phyloP scores from a whole-genome alignment of 1,140 invertebrate species.

The Steinernema khuongi region DNA sequence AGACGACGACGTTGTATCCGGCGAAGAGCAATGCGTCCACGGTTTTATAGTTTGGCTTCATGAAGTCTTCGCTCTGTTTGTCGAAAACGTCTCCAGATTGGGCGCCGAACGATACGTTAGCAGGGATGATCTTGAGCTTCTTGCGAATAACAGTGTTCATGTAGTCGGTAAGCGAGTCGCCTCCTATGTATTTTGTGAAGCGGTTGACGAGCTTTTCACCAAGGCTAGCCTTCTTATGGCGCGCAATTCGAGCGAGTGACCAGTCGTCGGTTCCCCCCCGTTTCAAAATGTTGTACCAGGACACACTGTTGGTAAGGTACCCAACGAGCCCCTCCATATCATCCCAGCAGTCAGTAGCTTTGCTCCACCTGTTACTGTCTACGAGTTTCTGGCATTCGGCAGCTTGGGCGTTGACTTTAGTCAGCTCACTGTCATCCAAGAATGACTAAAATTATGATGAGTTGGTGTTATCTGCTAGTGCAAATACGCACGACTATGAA shows the following conservation, averaged over 20 bases:
- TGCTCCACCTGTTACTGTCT: conserved; percentile 61
- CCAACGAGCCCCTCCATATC: conserved; percentile 65
- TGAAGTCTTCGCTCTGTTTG: conserved; percentile 59
- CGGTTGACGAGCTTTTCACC: conserved; percentile 26
- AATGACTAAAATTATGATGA: conserved; percentile 60
- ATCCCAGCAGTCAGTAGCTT: conserved; percentile 68
- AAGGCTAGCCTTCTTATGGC: not conserved
- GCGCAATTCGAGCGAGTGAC: conserved; percentile 24
- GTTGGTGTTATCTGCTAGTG: not conserved
- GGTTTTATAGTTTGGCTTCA: conserved; percentile 57
- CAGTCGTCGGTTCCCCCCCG: conserved; percentile 33
- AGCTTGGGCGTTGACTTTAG: conserved; percentile 57
- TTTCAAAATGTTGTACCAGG: conserved; percentile 74
- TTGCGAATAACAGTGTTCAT: conserved; percentile 59
- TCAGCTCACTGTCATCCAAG: conserved; percentile 61
- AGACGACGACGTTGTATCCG: conserved; percentile 57
- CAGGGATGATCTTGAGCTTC: conserved; percentile 59
- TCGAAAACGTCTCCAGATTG: conserved; percentile 59
- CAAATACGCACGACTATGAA: conserved; percentile 62
- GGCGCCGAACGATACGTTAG: conserved; percentile 57
- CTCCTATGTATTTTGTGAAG: conserved; percentile 26
- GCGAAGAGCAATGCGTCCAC: conserved; percentile 57
- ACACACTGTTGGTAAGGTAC: conserved; percentile 65
- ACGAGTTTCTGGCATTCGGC: conserved; percentile 57
- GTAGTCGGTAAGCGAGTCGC: conserved; percentile 48